These are phyloP conservation scores for Rhaphigaster nebulosa DNA, from an alignment of 2,888 invertebrate genomes.

Conservation along the genomic window DNA sequence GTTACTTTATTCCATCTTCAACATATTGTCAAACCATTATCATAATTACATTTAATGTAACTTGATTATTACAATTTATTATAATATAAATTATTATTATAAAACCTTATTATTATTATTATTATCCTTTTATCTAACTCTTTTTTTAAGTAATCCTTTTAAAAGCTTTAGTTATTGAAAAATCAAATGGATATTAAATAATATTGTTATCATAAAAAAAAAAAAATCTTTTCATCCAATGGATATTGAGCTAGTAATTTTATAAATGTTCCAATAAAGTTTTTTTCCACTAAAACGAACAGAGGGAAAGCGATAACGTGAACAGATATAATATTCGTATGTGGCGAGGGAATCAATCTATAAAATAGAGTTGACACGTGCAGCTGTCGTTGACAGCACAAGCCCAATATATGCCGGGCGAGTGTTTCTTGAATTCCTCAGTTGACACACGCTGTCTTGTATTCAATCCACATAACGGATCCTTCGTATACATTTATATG, in stretches of 20 bases:
- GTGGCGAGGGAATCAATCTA: not conserved
- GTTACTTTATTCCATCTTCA: no score
- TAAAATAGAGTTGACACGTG: constrained; percentile 4
- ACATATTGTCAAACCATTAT: no score
- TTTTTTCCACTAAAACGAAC: no score
- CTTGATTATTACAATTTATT: no score
- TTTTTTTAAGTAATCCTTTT: no score
- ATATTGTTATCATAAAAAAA: no score
- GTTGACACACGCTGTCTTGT: not conserved
- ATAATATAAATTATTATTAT: no score
- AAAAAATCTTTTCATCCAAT: no score
- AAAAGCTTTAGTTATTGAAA: no score
- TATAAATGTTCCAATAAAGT: not conserved
- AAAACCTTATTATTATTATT: no score
- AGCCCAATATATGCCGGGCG: not conserved
- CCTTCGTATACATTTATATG: not conserved
- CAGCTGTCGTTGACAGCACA: not conserved
- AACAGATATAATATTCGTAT: constrained; percentile 2
- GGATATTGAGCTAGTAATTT: not conserved
- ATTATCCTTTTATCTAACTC: not conserved
- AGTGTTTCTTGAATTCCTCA: not conserved
- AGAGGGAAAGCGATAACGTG: not conserved
- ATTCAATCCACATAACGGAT: not conserved
- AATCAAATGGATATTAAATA: no score
- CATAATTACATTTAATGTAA: no score